Evolutionary conservation across 2,888 invertebrate genomes (phyloP), one percentile per base, ranked within the genome.

Genomic region (Galeopsomyia nigrocyanea): DNA sequence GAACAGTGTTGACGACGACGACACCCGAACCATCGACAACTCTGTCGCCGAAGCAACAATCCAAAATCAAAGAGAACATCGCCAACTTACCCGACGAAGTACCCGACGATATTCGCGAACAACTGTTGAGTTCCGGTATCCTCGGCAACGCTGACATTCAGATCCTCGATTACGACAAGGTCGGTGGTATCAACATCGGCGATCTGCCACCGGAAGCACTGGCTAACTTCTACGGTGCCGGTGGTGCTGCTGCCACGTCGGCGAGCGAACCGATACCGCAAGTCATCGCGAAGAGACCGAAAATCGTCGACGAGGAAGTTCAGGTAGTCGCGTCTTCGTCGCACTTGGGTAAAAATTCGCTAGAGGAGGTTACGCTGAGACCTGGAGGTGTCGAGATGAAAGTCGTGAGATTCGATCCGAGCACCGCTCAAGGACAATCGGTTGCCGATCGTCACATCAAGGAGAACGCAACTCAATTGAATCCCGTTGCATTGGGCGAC

Each of bases 71-170:
- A 46, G 81, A 82, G 71, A 87, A 86, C 77, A 83, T 88, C 7
- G 88, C 88, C 0, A 87, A 86, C 61, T 80, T 96, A 56, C 96
- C 96, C 14, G 95, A 95, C 80, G 95, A 96, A 88, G 95, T 95
- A 7, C 96, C 96, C 5, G 95, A 95, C 77, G 95, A 96, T 79
- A 88, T 96, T 58, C 89, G 95, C 53, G 91, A 94, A 82, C 95
- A 96, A 80, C 87, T 96, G 6, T 87, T 95, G 58, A 92, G 93
- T 62, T 95, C 95, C 0, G 96, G 96, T 51, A 95, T 96, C 79
- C 87, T 96, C 68, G 93, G 94, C 78, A 94, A 95, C 81, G 95
- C 95, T 57, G 94, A 95, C 79, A 95, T 96, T 73, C 95, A 95
- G 78, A 90, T 96, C 61, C 87, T 95, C 72, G 95, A 95, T 87